phyloP scores from a whole-genome alignment of 2,797 vertebrate genomes.

The Xenopus petersii region DNA sequence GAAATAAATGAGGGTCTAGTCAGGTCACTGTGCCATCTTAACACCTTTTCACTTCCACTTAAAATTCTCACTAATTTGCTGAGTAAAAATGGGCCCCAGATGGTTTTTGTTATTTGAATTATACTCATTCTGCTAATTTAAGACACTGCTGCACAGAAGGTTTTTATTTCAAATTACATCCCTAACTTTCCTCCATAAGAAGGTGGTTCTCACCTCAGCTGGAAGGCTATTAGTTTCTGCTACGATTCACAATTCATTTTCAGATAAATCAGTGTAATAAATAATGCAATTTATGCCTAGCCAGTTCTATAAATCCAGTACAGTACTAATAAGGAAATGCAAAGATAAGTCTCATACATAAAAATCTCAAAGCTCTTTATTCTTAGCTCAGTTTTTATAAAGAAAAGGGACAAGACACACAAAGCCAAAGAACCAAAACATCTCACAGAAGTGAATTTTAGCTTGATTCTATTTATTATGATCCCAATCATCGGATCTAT shows the following conservation, averaged over 20 bases:
- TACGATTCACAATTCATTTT: slow-evolving; percentile 66
- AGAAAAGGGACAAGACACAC: too few species aligned
- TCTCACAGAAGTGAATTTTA: too few species aligned
- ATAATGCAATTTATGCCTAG: slow-evolving; percentile 60
- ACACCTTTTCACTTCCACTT: slow-evolving; percentile 57
- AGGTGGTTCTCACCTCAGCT: slow-evolving; percentile 62
- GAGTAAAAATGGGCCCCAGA: slow-evolving; percentile 56
- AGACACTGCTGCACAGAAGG: slow-evolving; percentile 61
- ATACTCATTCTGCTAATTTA: slow-evolving; percentile 63
- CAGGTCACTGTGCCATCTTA: slow-evolving; percentile 55
- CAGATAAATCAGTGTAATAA: slow-evolving; percentile 64
- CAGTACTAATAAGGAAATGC: slow-evolving; percentile 19
- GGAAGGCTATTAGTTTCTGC: slow-evolving; percentile 67
- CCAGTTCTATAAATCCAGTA: slow-evolving; percentile 55
- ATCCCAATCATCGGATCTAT: too few species aligned
- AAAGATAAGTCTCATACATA: too few species aligned
- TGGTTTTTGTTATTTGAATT: slow-evolving; percentile 60
- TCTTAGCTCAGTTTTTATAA: too few species aligned
- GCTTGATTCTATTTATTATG: too few species aligned
- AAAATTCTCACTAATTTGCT: slow-evolving; percentile 59
- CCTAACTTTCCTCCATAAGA: slow-evolving; percentile 61
- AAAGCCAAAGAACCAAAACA: too few species aligned
- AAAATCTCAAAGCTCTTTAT: too few species aligned
- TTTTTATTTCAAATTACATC: slow-evolving; percentile 60
- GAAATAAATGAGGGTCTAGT: slow-evolving; percentile 51